A percentile compares a stretch with the other conserved stretches of the same genome.
Evolutionary conservation across 2,888 invertebrate genomes (phyloP).

Genomic region (Podotricha telesiphe): DNA sequence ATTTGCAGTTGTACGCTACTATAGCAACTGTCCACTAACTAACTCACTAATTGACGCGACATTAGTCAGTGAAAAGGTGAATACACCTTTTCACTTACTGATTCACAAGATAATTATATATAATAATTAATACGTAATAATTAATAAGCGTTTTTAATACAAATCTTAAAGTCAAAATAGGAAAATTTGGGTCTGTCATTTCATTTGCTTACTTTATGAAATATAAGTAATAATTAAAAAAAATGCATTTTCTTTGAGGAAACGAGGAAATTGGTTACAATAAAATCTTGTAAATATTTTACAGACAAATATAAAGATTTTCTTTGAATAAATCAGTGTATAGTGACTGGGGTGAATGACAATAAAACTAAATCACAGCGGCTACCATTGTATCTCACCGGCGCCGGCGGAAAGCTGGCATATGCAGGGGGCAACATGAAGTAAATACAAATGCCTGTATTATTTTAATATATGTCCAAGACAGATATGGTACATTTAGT

Average conservation of each 20-base stretch:
- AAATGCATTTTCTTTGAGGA: neutral
- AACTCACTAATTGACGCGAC: no score
- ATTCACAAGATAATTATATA: no score
- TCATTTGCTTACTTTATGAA: no score
- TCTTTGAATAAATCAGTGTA: constrained; percentile 28
- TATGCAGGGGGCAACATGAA: constrained; percentile 77
- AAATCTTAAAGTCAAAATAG: no score
- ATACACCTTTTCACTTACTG: no score
- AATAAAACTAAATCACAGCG: constrained; percentile 82
- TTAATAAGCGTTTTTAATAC: no score
- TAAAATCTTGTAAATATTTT: neutral
- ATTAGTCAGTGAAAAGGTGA: no score
- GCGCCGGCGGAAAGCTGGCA: constrained; percentile 81
- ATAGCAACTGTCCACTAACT: no score
- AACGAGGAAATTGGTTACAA: neutral
- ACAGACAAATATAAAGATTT: constrained; percentile 18
- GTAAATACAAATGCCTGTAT: constrained; percentile 69
- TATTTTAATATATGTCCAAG: constrained; percentile 49
- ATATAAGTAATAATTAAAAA: no score
- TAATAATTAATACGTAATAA: no score
- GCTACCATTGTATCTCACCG: constrained; percentile 74
- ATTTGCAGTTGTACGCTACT: no score
- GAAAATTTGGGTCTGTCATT: no score
- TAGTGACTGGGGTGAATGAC: constrained; percentile 75
- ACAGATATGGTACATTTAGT: neutral